Evolutionary conservation across 2,888 invertebrate species (phyloP).

Genomic region (Tetragnatha montana): DNA sequence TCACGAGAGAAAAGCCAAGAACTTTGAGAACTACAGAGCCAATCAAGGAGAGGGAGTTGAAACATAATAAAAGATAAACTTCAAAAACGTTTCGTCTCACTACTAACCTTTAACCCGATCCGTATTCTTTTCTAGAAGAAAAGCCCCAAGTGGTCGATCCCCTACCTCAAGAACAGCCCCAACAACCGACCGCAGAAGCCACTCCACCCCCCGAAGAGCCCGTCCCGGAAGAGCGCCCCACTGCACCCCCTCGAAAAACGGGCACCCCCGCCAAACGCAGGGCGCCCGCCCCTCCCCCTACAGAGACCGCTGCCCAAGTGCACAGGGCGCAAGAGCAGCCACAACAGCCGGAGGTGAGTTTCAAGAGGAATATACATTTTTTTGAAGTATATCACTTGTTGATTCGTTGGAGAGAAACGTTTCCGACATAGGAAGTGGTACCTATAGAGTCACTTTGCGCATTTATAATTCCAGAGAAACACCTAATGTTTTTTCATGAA

Average conservation of each 20-base stretch:
- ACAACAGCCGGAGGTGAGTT: slow-evolving; percentile 11
- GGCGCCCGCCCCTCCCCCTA: slow-evolving; percentile 73
- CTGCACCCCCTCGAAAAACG: slow-evolving; percentile 60
- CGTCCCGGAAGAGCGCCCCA: slow-evolving; percentile 31
- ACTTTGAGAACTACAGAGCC: too few relatives aligned
- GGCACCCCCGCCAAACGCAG: slow-evolving; percentile 72
- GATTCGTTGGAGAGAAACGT: not conserved
- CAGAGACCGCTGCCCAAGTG: slow-evolving; percentile 68
- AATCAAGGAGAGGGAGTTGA: too few relatives aligned
- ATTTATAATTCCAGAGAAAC: too few relatives aligned
- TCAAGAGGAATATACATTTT: not conserved
- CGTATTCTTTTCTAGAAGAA: not conserved
- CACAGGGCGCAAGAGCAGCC: slow-evolving; percentile 60
- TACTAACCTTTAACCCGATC: not conserved
- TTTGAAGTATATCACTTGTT: not conserved
- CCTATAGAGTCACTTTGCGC: too few relatives aligned
- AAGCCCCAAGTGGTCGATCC: not conserved
- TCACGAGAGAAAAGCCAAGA: too few relatives aligned
- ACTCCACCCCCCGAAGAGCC: not conserved
- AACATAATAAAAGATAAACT: too few relatives aligned
- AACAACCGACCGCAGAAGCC: not conserved
- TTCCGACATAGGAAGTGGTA: too few relatives aligned
- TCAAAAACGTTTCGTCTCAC: too few relatives aligned
- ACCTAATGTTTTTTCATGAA: too few relatives aligned
- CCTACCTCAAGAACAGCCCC: not conserved